Evolutionary conservation across 2,797 vertebrate species (phyloP).

Genomic region (Oreonectes daqikongensis): DNA sequence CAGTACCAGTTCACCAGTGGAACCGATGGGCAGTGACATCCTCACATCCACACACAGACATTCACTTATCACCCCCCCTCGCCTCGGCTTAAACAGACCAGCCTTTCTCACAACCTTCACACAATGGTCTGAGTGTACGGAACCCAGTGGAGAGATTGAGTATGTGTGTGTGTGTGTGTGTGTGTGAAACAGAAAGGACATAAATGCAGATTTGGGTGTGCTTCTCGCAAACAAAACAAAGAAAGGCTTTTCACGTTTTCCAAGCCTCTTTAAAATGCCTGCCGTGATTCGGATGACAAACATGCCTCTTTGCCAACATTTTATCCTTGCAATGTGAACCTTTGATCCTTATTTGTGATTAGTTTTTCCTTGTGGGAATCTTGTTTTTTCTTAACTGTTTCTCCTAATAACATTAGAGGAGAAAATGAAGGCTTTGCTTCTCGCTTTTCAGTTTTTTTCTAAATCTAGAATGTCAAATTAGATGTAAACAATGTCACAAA

Average conservation of each 20-base stretch:
- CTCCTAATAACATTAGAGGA: background rate
- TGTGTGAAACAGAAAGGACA: constrained; percentile 45
- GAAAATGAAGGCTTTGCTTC: background rate
- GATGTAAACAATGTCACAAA: too few relatives aligned
- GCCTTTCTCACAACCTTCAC: constrained; percentile 64
- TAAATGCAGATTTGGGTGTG: constrained; percentile 47
- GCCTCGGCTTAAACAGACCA: constrained; percentile 66
- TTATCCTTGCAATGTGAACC: constrained; percentile 38
- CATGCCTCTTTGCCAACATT: constrained; percentile 51
- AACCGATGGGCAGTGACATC: constrained; percentile 58
- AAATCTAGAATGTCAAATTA: too few relatives aligned
- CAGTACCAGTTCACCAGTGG: constrained; percentile 61
- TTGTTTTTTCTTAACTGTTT: background rate
- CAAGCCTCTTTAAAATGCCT: constrained; percentile 53
- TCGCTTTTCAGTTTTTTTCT: background rate
- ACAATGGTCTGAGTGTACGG: constrained; percentile 69
- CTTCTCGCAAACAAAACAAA: constrained; percentile 64
- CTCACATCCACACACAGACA: constrained; percentile 61
- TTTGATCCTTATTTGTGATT: constrained; percentile 46
- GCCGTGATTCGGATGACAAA: constrained; percentile 47
- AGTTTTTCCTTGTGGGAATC: too few relatives aligned
- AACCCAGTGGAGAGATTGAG: constrained; percentile 32
- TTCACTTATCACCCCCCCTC: constrained; percentile 68
- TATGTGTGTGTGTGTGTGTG: constrained; percentile 29
- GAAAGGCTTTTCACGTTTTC: constrained; percentile 39